A percentile compares a stretch with the other conserved stretches of the same genome.
Evolutionary conservation across 2,888 invertebrate species (phyloP).

Genomic region (Abscondita cerata): DNA sequence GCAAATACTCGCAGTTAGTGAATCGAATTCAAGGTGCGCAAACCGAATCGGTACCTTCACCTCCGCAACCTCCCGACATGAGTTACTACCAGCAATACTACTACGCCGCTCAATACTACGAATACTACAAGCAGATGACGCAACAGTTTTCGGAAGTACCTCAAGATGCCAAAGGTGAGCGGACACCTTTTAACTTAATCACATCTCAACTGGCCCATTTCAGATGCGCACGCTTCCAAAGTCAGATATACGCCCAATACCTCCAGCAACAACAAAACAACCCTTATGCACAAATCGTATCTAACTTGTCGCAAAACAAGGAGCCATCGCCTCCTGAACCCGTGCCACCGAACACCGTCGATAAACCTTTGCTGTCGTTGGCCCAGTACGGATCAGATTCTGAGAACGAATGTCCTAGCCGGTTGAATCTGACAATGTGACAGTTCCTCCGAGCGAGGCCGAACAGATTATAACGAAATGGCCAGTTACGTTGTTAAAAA

Average conservation of each 20-base stretch:
- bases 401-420: constrained; percentile 39
- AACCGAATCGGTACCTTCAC: constrained; percentile 57
- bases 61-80: constrained; percentile 58
- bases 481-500: constrained; percentile 96
- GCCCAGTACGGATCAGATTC: constrained; percentile 55
- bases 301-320: constrained; percentile 51
- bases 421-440: constrained; percentile 39
- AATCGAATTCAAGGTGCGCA: constrained; percentile 75
- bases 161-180: constrained; percentile 19
- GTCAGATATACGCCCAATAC: constrained; percentile 51
- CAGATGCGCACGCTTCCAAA: neutral
- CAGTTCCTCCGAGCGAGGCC: constrained; percentile 80
- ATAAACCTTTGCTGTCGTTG: constrained; percentile 40
- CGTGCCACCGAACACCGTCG: neutral
- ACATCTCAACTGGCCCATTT: neutral
- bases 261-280: constrained; percentile 51
- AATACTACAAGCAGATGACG: constrained; percentile 56
- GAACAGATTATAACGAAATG: constrained; percentile 92
- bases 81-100: constrained; percentile 56
- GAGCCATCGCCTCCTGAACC: constrained; percentile 29
- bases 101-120: constrained; percentile 55
- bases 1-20: constrained; percentile 87
- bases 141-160: constrained; percentile 36
- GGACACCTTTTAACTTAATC: neutral
- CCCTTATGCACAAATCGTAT: constrained; percentile 57